A percentile compares a stretch with the other conserved stretches of the same genome.
Evolutionary conservation across 2,113 vertebrate genomes (phyloP).

Genomic region (Nanorana parkeri): DNA sequence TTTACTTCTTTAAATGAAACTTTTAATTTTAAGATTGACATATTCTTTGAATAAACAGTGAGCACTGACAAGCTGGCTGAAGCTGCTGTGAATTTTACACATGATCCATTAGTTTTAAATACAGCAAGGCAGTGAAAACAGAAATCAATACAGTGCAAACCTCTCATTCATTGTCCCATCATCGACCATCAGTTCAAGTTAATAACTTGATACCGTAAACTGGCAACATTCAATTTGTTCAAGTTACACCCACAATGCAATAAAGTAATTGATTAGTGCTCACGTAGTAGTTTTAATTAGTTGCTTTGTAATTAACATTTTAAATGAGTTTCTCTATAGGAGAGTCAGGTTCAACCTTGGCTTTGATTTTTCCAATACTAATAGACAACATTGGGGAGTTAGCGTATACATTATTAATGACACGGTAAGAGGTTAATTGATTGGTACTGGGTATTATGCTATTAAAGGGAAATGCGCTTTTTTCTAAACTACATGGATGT

Average conservation of each 20-base stretch:
- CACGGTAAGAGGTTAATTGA: constrained; percentile 59
- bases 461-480: constrained; percentile 53
- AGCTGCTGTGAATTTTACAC: not conserved
- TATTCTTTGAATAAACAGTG: not conserved
- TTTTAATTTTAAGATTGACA: not conserved
- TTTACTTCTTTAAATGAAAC: no score
- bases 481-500: constrained; percentile 36
- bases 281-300: constrained; percentile 85
- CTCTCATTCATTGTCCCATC: constrained; percentile 68
- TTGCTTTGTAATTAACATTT: constrained; percentile 83
- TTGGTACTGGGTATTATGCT: constrained; percentile 50
- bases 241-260: constrained; percentile 75
- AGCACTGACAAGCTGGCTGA: not conserved
- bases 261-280: constrained; percentile 87
- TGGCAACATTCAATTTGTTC: constrained; percentile 84
- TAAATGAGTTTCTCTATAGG: constrained; percentile 71
- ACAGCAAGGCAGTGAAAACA: constrained; percentile 12
- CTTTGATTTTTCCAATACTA: constrained; percentile 72
- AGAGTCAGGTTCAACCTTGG: constrained; percentile 78
- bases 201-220: constrained; percentile 74
- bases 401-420: constrained; percentile 44
- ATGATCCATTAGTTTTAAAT: constrained; percentile 26
- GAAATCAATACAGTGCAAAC: constrained; percentile 68
- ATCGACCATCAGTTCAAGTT: constrained; percentile 74
- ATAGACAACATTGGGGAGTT: constrained; percentile 56